Evolutionary conservation across 2,797 vertebrate species (phyloP), one percentile per base, ranked within the genome.

Genomic region (Sebastes hubbsi): DNA sequence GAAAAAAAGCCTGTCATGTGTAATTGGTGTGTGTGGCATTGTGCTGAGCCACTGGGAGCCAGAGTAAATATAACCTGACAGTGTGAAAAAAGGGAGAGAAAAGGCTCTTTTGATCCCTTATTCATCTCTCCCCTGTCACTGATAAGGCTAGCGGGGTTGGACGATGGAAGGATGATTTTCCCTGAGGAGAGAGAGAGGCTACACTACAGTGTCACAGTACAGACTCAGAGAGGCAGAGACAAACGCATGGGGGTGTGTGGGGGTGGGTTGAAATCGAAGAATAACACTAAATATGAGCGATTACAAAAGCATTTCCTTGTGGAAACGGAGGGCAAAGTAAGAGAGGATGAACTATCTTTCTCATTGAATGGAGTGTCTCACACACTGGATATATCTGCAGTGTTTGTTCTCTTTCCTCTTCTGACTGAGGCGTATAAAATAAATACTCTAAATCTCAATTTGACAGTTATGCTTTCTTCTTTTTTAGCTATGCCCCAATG

Each of bases 41-140:
- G 82, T 83, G 81, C 78, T 10, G 78, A 88, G 71, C 89, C 85
- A 85, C 87, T 75, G 73, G 89, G 91, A 90, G 81, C 63, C 72
- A 25, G 75, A 91, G 87, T 90, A 94, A 93, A 95, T 94, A 90
- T 88, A 92, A 93, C 88, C 85, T 89, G 92, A 94, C 93, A 91
- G 90, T 84, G 87, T 87, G 84, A 85, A 91, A 88, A 89, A 89
- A 80, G 77, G 82, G 77, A 83, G 84, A 84, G 82, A 91, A 91
- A 92, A 90, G 88, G 68, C 82, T 90, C 88, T 92, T 94, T 94
- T 94, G 92, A 94, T 93, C 91, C 91, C 90, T 81, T 91, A 91
- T 93, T 95, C 92, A 93, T 94, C 91, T 89, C 80, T 88, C 83
- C 80, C 77, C 89, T 92, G 93, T 93, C 92, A 94, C 87, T 87